phyloP scores from a whole-genome alignment of 2,113 vertebrate genomes.

The Myotis brandtii region DNA sequence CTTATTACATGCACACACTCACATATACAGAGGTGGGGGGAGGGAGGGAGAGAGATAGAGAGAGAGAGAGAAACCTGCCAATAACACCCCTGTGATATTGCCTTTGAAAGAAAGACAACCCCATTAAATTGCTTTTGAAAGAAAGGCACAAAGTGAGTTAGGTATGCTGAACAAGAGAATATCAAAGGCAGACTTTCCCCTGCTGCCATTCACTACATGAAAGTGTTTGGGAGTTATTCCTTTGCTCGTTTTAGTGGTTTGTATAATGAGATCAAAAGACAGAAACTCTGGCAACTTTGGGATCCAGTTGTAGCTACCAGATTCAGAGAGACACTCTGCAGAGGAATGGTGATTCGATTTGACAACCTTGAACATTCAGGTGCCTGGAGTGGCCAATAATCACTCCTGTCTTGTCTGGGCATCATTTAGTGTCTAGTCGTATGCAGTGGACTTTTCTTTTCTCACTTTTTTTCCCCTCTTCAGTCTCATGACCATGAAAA shows the following conservation, averaged over 20 bases:
- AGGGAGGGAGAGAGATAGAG: not conserved
- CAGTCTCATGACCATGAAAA: not conserved
- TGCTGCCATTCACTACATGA: conserved; percentile 82
- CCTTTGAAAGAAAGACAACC: conserved; percentile 73
- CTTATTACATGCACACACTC: not conserved
- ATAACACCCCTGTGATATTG: conserved; percentile 62
- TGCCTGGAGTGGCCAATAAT: not conserved
- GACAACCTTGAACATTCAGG: conserved; percentile 62
- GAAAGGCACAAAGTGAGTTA: conserved; percentile 73
- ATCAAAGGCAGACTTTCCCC: conserved; percentile 84
- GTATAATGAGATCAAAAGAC: conserved; percentile 85
- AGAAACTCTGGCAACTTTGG: conserved; percentile 79
- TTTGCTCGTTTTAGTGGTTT: conserved; percentile 83
- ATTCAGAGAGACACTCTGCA: conserved; percentile 75
- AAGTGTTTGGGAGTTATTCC: conserved; percentile 84
- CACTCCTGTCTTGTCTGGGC: not conserved
- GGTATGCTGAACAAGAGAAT: conserved; percentile 80
- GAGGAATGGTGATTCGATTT: conserved; percentile 79
- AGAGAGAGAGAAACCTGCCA: not conserved
- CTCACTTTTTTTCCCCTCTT: not conserved
- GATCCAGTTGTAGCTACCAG: conserved; percentile 79
- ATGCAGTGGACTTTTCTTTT: not conserved
- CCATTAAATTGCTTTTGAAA: conserved; percentile 67
- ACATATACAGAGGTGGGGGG: not conserved
- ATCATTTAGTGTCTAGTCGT: not conserved